phyloP scores from a whole-genome alignment of 53 echinoderm and acorn worm genomes.

The Pentamera pediparva region DNA sequence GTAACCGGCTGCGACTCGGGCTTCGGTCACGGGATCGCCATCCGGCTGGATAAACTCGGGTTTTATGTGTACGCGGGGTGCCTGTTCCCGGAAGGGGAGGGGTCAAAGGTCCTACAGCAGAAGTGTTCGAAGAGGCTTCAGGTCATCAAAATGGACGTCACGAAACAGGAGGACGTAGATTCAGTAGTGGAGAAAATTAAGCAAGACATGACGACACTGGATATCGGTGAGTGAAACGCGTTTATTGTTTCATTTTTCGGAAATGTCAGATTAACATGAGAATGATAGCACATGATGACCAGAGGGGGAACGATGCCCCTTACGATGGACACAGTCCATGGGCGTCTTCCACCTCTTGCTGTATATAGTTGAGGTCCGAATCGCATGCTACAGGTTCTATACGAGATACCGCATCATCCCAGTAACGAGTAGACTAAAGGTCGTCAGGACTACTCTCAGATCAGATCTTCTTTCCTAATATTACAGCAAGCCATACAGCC shows the following conservation, averaged over 20 bases:
- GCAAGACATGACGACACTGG: constrained; percentile 36
- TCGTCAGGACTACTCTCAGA: no score
- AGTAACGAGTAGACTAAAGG: no score
- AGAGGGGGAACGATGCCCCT: no score
- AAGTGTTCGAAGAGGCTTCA: constrained; percentile 46
- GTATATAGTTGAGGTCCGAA: no score
- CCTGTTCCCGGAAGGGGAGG: constrained; percentile 52
- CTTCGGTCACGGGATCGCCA: constrained; percentile 72
- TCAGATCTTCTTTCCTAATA: no score
- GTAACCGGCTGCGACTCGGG: constrained; percentile 88
- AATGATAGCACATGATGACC: no score
- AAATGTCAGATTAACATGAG: no score
- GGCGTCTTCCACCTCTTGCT: no score
- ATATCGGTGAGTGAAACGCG: constrained; percentile 43
- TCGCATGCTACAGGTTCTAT: no score
- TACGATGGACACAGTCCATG: no score
- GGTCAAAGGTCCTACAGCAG: constrained; percentile 52
- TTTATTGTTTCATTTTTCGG: background rate
- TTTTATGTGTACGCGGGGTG: constrained; percentile 79
- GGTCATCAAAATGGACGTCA: constrained; percentile 71
- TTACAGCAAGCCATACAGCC: no score
- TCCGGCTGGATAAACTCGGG: constrained; percentile 59
- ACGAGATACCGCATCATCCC: no score
- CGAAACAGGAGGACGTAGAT: constrained; percentile 53
- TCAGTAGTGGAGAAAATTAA: constrained; percentile 55